These are phyloP conservation scores for Atrina japonica DNA, from an alignment of 2,888 invertebrate genomes.

Conservation along the genomic window DNA sequence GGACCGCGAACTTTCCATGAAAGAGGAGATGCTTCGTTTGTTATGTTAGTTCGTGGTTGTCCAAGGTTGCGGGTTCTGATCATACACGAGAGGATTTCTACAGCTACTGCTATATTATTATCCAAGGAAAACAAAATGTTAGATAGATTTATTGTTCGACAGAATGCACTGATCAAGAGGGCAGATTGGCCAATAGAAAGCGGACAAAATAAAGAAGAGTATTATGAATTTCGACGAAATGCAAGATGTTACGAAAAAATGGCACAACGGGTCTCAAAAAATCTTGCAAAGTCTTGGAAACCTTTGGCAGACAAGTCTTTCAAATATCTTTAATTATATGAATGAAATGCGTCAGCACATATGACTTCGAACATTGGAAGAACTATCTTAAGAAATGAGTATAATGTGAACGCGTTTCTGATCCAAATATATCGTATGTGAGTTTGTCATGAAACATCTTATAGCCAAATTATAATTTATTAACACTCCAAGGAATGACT, in stretches of 20 bases:
- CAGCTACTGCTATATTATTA: slow-evolving; percentile 87
- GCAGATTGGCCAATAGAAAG: slow-evolving; percentile 85
- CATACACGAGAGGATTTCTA: slow-evolving; percentile 88
- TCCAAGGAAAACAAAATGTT: slow-evolving; percentile 86
- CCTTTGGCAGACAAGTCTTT: slow-evolving; percentile 79
- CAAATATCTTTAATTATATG: slow-evolving; percentile 41
- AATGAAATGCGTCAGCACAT: not conserved
- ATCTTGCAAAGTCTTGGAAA: slow-evolving; percentile 86
- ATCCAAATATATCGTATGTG: no score
- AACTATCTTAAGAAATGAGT: no score
- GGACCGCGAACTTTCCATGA: slow-evolving; percentile 86
- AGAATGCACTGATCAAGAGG: slow-evolving; percentile 86
- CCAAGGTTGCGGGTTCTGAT: slow-evolving; percentile 87
- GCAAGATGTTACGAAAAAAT: slow-evolving; percentile 86
- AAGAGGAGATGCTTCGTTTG: slow-evolving; percentile 86
- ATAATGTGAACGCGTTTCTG: no score
- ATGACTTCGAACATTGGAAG: no score
- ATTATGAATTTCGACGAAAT: slow-evolving; percentile 85
- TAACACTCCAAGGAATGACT: no score
- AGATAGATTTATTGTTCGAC: slow-evolving; percentile 85
- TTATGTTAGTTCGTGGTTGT: slow-evolving; percentile 87
- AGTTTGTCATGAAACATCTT: no score
- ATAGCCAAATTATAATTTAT: no score
- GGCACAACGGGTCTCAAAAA: slow-evolving; percentile 86
- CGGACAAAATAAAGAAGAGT: slow-evolving; percentile 87